Conservation (phyloP, 2,797 vertebrate species). For the Dendrocincla tyrannina region DNA sequence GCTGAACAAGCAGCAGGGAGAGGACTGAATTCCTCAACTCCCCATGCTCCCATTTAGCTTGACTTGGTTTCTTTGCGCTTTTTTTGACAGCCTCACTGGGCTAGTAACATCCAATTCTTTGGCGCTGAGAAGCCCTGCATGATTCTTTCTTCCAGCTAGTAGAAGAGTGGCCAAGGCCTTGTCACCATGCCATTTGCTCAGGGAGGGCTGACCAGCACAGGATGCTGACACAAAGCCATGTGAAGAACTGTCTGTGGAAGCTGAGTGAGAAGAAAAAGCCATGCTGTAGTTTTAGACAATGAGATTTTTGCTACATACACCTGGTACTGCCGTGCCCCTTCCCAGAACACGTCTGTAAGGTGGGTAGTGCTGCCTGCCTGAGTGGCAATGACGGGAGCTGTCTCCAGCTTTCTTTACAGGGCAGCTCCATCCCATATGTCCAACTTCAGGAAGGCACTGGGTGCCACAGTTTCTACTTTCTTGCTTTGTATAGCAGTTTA, state of each 20-base stretch:
- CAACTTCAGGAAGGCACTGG: not conserved
- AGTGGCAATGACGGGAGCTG: not conserved
- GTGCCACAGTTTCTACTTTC: not conserved
- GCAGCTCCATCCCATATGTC: not conserved
- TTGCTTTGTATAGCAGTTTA: not conserved
- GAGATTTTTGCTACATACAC: not conserved
- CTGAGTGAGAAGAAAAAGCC: not conserved
- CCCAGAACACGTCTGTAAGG: accelerated
- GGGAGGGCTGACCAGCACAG: not conserved
- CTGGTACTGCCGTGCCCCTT: not conserved
- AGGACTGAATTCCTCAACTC: not conserved
- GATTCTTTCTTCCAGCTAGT: not conserved
- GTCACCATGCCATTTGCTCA: not conserved
- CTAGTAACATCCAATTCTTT: not conserved
- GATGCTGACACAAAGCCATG: not conserved
- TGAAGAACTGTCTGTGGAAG: not conserved
- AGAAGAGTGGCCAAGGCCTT: not conserved
- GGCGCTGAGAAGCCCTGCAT: not conserved
- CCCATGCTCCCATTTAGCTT: not conserved
- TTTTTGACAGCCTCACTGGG: not conserved
- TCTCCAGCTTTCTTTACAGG: not conserved
- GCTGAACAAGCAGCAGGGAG: not conserved
- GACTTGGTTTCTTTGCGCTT: not conserved
- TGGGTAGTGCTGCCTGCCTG: not conserved
- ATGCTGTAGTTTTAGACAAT: not conserved